Evolutionary conservation across 2,113 vertebrate species (phyloP).

Genomic region (Podarcis muralis): DNA sequence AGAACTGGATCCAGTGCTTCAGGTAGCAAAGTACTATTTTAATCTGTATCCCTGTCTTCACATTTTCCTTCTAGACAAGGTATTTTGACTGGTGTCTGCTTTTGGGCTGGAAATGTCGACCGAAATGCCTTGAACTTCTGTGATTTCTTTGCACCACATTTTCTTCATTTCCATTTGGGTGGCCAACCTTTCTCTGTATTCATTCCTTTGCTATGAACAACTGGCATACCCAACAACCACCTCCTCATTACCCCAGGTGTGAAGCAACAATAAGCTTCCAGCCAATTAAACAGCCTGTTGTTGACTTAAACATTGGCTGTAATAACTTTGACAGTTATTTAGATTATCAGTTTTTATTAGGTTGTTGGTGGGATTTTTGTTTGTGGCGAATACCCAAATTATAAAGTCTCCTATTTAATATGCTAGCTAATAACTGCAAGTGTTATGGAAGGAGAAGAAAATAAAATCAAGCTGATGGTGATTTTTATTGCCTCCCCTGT

Average conservation of each 20-base stretch:
- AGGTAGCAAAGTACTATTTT: neutral
- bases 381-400: slow-evolving; percentile 12
- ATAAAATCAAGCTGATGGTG: slow-evolving; percentile 20
- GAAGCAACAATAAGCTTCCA: neutral
- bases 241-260: slow-evolving; percentile 2
- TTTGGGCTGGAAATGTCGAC: neutral
- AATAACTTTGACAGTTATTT: slow-evolving; percentile 18
- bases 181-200: neutral
- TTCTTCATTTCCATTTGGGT: neutral
- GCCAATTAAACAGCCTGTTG: slow-evolving; percentile 12
- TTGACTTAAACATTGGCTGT: slow-evolving; percentile 24
- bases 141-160: neutral
- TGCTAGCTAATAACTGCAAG: slow-evolving; percentile 21
- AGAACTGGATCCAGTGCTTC: neutral
- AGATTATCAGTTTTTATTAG: slow-evolving; percentile 37
- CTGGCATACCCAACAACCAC: neutral
- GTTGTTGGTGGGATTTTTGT: neutral
- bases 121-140: neutral
- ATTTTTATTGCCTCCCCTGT: slow-evolving; percentile 48
- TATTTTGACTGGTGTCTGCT: neutral
- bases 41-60: neutral
- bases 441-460: slow-evolving; percentile 25
- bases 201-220: neutral
- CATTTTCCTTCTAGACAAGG: neutral
- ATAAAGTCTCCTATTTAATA: slow-evolving; percentile 18